These are phyloP conservation scores for Carcharodon carcharias DNA, from an alignment of 2,797 vertebrate genomes.

Conservation along the genomic window DNA sequence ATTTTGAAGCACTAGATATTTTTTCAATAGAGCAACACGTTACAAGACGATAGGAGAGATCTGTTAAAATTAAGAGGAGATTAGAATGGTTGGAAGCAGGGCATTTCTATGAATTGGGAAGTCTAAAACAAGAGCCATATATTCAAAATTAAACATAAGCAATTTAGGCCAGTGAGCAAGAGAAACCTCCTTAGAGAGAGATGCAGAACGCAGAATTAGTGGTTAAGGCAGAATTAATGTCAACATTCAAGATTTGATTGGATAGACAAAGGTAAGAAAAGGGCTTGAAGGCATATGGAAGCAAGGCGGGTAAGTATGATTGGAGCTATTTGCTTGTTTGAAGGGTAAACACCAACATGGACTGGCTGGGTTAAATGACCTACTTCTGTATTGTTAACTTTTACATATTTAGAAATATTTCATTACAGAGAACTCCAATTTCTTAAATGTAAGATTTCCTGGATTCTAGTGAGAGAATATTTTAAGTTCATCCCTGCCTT, in stretches of 20 bases:
- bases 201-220: neutral
- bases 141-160: neutral
- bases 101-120: neutral
- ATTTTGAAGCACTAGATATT: neutral
- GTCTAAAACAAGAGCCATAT: neutral
- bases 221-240: neutral
- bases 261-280: neutral
- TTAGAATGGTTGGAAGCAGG: neutral
- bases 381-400: too few species aligned
- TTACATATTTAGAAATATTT: neutral
- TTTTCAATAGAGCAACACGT: neutral
- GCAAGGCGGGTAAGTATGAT: too few species aligned
- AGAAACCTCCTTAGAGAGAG: neutral
- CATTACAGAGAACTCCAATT: neutral
- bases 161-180: neutral
- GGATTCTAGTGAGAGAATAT: neutral
- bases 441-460: neutral
- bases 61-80: neutral
- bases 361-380: too few species aligned
- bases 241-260: neutral
- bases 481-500: too few species aligned
- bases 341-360: too few species aligned
- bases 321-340: too few species aligned
- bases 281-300: neutral
- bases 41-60: neutral